Percentiles rank a stretch among this genome's conserved stretches.
Conservation (phyloP, 2,888 invertebrate species). For the Spicauda simplicius region DNA sequence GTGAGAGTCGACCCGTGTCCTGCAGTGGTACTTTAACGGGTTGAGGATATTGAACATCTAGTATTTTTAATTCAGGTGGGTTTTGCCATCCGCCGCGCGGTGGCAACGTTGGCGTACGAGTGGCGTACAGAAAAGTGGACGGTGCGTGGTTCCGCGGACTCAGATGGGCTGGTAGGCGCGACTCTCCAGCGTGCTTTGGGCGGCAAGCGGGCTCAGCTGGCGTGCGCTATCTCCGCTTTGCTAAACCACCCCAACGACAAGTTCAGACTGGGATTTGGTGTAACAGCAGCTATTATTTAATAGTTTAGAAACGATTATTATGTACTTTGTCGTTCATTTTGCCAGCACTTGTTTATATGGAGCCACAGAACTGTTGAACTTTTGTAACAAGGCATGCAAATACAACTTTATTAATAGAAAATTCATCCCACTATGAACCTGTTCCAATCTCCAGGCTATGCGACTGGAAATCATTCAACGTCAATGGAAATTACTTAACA, state of each 20-base stretch:
- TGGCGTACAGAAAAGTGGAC: conserved; percentile 73
- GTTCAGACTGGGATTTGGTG: conserved; percentile 74
- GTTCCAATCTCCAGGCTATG: too few relatives aligned
- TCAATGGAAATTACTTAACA: too few relatives aligned
- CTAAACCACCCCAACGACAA: conserved; percentile 81
- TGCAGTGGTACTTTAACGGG: too few relatives aligned
- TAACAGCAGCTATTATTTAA: conserved; percentile 69
- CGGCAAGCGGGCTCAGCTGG: conserved; percentile 65
- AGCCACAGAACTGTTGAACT: too few relatives aligned
- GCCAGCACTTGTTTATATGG: background rate
- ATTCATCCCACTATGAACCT: too few relatives aligned
- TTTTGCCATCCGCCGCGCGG: conserved; percentile 68
- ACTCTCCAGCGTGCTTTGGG: conserved; percentile 72
- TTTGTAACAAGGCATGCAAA: too few relatives aligned
- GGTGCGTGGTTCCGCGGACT: conserved; percentile 72
- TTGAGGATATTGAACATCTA: too few relatives aligned
- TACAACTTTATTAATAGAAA: too few relatives aligned
- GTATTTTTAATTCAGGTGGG: conserved; percentile 58
- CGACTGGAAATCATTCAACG: too few relatives aligned
- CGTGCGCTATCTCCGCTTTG: conserved; percentile 74
- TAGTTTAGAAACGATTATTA: background rate
- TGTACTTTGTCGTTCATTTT: too few relatives aligned
- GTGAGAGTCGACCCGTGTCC: too few relatives aligned
- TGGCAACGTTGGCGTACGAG: conserved; percentile 74
- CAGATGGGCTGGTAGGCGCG: conserved; percentile 76